Percentiles rank a stretch among this genome's conserved stretches.
These are phyloP conservation scores for Cheilosia grossa DNA, from an alignment of 2,888 invertebrate species.

Conservation along the genomic window DNA sequence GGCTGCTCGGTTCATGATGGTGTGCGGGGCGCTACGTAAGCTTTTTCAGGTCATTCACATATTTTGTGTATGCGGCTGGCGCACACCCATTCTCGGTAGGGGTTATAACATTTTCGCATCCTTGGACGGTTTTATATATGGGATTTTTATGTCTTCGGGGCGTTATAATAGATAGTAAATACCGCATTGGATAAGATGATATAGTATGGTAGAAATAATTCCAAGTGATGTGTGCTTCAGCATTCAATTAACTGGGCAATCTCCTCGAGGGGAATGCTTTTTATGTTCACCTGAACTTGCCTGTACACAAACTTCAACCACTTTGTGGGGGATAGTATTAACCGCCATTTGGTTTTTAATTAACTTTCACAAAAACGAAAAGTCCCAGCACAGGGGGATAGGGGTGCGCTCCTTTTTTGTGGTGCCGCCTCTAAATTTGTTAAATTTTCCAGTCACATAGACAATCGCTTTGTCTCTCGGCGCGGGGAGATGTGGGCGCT, in stretches of 20 bases:
- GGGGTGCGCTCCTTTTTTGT: background rate
- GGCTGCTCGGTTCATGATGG: background rate
- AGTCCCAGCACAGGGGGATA: background rate
- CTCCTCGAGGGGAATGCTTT: background rate
- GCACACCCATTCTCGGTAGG: background rate
- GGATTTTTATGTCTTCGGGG: conserved; percentile 45
- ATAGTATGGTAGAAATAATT: background rate
- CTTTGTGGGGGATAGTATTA: background rate
- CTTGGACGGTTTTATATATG: conserved; percentile 15
- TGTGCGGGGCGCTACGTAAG: background rate
- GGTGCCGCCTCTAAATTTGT: background rate
- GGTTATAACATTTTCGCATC: conserved; percentile 1
- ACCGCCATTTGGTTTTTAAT: background rate
- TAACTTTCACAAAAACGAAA: background rate
- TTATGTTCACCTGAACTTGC: background rate
- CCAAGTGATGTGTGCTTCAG: conserved; percentile 20
- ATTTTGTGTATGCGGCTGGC: conserved; percentile 1
- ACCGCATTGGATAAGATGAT: conserved; percentile 34
- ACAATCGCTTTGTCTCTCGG: background rate
- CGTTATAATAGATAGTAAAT: conserved; percentile 50
- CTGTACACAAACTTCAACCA: background rate
- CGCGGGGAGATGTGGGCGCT: background rate
- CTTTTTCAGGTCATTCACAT: conserved; percentile 67
- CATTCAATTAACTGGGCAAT: conserved; percentile 36
- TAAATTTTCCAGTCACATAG: conserved; percentile 12